These are phyloP conservation scores for Caenorhabditis inopinata DNA, from an alignment of 1,140 invertebrate species.

Conservation along the genomic window DNA sequence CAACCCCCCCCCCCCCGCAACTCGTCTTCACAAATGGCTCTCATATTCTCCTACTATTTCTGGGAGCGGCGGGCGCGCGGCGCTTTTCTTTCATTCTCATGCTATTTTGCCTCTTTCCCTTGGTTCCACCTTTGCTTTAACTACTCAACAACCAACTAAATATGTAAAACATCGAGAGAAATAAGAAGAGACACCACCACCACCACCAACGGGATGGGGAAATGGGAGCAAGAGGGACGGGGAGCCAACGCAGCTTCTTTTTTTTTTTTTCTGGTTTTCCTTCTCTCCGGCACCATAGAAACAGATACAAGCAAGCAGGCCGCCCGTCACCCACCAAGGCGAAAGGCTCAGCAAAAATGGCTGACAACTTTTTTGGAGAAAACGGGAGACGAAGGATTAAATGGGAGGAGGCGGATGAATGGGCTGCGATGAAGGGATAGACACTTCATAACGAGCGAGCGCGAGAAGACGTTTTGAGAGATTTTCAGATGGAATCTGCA, in stretches of 20 bases:
- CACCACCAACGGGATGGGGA: too few relatives aligned
- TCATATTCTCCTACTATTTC: not conserved
- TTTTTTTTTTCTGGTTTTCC: too few relatives aligned
- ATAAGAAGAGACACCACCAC: not conserved
- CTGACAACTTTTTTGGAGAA: not conserved
- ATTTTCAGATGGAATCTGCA: too few relatives aligned
- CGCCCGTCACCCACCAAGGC: too few relatives aligned
- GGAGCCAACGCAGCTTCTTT: not conserved
- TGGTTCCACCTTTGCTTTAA: not conserved
- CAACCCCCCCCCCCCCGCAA: not conserved
- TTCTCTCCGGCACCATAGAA: conserved; percentile 6
- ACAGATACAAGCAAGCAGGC: not conserved
- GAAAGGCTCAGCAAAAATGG: not conserved
- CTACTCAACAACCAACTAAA: not conserved
- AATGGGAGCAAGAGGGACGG: not conserved
- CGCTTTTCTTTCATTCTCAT: not conserved
- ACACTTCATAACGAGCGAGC: too few relatives aligned
- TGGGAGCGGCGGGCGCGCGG: too few relatives aligned
- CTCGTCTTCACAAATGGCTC: not conserved
- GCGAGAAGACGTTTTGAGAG: too few relatives aligned
- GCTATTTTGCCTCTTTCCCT: not conserved
- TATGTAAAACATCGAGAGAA: not conserved
- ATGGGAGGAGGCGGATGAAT: too few relatives aligned
- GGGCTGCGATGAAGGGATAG: too few relatives aligned
- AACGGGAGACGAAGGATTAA: not conserved